phyloP scores from a whole-genome alignment of 2,888 invertebrate genomes.

The Pterobdella sp. region DNA sequence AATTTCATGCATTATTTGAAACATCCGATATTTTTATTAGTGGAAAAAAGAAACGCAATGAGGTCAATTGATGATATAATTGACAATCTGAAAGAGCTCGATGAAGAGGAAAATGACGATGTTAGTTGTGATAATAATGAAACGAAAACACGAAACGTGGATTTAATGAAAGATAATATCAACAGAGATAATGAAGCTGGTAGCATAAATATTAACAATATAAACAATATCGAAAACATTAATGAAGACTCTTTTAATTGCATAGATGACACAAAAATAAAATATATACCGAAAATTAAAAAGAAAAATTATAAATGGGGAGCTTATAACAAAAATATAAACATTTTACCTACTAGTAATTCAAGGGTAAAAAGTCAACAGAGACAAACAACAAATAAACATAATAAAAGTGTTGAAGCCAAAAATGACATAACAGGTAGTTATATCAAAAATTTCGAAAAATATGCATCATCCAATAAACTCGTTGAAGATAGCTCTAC shows the following conservation, averaged over 20 bases:
- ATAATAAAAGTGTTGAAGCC: too few relatives aligned
- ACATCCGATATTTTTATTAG: background rate
- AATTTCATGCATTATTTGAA: background rate
- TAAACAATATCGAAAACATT: background rate
- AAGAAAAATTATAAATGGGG: background rate
- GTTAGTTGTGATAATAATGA: background rate
- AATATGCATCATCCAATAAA: too few relatives aligned
- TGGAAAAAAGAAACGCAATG: conserved; percentile 26
- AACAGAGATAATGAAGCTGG: background rate
- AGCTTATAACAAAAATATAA: background rate
- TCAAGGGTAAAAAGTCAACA: too few relatives aligned
- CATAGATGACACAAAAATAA: too few relatives aligned
- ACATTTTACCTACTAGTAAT: background rate
- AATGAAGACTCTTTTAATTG: background rate
- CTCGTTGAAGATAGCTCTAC: too few relatives aligned
- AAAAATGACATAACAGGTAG: too few relatives aligned
- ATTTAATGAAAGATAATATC: background rate
- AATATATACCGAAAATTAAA: background rate
- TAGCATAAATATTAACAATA: background rate
- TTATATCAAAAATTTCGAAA: too few relatives aligned
- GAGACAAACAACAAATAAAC: too few relatives aligned
- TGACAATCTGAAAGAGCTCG: background rate
- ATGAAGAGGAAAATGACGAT: conserved; percentile 12
- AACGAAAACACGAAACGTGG: background rate
- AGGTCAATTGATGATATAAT: conserved; percentile 26